Percentiles rank a stretch among this genome's conserved stretches.
Evolutionary conservation across 2,113 vertebrate genomes (phyloP).

Genomic region (Etheostoma spectabile): DNA sequence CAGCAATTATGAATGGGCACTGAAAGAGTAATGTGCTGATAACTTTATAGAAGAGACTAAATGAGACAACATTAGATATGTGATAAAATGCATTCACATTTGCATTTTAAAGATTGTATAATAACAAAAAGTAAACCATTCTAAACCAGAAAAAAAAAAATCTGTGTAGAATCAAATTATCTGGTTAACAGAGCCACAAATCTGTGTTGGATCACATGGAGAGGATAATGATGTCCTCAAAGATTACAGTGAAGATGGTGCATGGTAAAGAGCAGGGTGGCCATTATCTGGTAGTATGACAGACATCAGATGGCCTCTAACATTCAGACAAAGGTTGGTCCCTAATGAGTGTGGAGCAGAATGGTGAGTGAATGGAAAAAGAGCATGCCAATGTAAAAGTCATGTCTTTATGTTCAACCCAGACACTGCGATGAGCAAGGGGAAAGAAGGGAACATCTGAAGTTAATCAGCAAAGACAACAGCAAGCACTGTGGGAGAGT

Average conservation of each 20-base stretch:
- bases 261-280: conserved; percentile 64
- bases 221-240: conserved; percentile 69
- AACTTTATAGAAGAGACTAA: conserved; percentile 11
- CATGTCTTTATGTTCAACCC: conserved; percentile 30
- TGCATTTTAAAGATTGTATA: background rate
- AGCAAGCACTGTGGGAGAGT: background rate
- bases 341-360: conserved; percentile 59
- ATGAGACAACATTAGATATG: background rate
- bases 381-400: conserved; percentile 43
- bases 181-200: conserved; percentile 17
- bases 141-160: background rate
- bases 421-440: conserved; percentile 20
- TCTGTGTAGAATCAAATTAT: conserved; percentile 3
- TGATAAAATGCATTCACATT: background rate
- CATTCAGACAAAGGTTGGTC: conserved; percentile 53
- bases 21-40: conserved; percentile 39
- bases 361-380: conserved; percentile 22
- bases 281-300: conserved; percentile 65
- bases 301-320: conserved; percentile 61
- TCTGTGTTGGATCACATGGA: conserved; percentile 32
- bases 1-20: conserved; percentile 52
- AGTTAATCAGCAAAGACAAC: conserved; percentile 38
- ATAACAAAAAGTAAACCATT: background rate
- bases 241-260: conserved; percentile 66
- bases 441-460: conserved; percentile 38